Conservation (phyloP, 2,113 vertebrate genomes). For the Saccopteryx leptura region DNA sequence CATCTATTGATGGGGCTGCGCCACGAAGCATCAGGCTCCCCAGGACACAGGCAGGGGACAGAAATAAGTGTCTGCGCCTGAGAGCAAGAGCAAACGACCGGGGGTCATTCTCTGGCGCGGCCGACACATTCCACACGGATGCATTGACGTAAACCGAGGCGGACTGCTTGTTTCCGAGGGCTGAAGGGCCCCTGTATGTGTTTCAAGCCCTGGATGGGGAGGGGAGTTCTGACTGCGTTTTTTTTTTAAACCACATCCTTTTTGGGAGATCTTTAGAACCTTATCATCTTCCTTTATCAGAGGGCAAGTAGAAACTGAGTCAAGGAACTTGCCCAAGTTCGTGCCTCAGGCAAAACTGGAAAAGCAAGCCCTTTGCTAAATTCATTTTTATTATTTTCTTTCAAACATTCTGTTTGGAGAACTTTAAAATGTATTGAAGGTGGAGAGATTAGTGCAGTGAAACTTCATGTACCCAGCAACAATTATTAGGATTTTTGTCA, state of each 20-base stretch:
- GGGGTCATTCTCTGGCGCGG: background rate
- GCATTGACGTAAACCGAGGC: fast-evolving
- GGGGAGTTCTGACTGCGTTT: background rate
- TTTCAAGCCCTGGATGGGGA: background rate
- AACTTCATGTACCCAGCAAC: background rate
- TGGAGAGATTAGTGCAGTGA: background rate
- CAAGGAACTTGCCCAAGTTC: background rate
- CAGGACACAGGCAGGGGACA: background rate
- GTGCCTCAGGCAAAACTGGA: background rate
- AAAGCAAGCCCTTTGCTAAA: background rate
- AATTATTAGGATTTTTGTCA: background rate
- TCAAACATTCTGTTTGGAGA: background rate
- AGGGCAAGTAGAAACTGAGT: background rate
- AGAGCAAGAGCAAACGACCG: background rate
- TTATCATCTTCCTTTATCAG: background rate
- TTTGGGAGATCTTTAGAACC: background rate
- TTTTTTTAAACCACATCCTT: background rate
- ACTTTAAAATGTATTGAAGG: background rate
- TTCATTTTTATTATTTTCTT: background rate
- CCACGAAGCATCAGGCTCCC: background rate
- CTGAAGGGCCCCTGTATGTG: background rate
- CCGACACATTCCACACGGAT: background rate
- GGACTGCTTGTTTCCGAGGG: too few species aligned
- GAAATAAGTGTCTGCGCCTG: background rate
- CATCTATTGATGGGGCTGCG: background rate